Base-by-base conservation (phyloP, 2,888 invertebrate genomes). In the Cartodere bifasciata region DNA sequence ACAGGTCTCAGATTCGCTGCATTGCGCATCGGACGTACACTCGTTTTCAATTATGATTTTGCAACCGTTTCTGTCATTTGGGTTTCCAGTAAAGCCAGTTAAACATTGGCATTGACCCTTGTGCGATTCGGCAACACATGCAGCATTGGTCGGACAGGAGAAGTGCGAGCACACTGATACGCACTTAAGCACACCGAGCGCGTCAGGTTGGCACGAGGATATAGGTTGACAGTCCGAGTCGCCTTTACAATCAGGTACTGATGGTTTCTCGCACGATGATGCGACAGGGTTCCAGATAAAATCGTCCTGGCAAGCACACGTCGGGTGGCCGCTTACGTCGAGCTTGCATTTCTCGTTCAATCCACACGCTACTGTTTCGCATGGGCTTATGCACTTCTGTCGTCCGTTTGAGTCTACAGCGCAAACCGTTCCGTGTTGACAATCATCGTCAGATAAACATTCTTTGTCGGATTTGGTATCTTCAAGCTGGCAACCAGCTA, bases 41-140 rank as follows among this genome's bases (percentile, higher is more conserved):
- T 79, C 72, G 47, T 87, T 77, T 53, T 74, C 77, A 10, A 73
- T 65, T 2, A 77, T 57, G 9, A 71, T 70, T 44, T 73, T 68
- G 49, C 91, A 91, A n/a, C 91, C 91, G 41, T 77, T 77, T 13
- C 91, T 72, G 51, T 88, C 84, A 48, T 86, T 86, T 11, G 90
- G 85, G 64, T 92, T 91, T 20, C 92, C 92, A 7, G 76, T 72
- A 56, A 73, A 92, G 3, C 87, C 88, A 21, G 72, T 62, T 11
- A 83, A 62, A 53, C 92, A 94, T 49, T 84, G 79, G 52, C 92
- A 94, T 48, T 74, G 72, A 23, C 81, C 84, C 47, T 68, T 68
- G 48, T 86, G 86, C 34, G 69, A 67, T 37, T 62, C 68, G 0
- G 83, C 77, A 2, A 81, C 58, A 58, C 91, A 91, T 38, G 78